Base-by-base conservation (phyloP, 2,888 invertebrate species). In the Dioctria rufipes region DNA sequence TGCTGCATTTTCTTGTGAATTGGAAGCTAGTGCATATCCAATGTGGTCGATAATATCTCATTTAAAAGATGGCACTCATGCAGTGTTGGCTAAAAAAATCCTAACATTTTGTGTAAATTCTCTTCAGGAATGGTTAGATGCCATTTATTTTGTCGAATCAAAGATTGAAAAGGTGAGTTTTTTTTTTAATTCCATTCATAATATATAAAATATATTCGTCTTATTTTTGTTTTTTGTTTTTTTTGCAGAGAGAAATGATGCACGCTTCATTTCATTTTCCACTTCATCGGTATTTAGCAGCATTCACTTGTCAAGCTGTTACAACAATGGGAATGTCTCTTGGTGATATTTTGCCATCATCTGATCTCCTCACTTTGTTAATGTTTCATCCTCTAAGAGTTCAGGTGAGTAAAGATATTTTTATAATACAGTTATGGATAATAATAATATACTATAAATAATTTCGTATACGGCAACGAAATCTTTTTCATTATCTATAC, bases 41-140 rank as follows among this genome's bases (percentile, higher is more conserved):
- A 97, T 98, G 98, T 98, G 98, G 98, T 96, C 97, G 11, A 92
- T 98, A 81, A 94, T 98, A 79, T 94, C 95, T 65, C 98, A 98
- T 90, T 91, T 97, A 51, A 92, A 93, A 82, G 94, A 94, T 86
- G 91, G 92, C 6, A 91, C 91, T 83, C 94, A 94, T 85, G 94
- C 94, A 39, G 91, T 92, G 83, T 91, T 95, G 60, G 95, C 96
- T 71, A 92, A 93, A 84, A 92, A 95, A 84, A 94, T 96, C 82
- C 90, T 97, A 43, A 91, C 91, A 78, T 94, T 94, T 85, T 96
- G 96, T 88, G 90, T 95, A 51, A 91, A 91, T 78, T 94, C 95
- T 84, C 90, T 98, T 85, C 93, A 94, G 87, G 94, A 95, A 86
- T 98, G 98, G 98, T 92, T 98, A 84, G 94, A 95, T 85, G 95